Evolutionary conservation across 2,797 vertebrate genomes (phyloP).

Genomic region (Basileuterus tristriatus): DNA sequence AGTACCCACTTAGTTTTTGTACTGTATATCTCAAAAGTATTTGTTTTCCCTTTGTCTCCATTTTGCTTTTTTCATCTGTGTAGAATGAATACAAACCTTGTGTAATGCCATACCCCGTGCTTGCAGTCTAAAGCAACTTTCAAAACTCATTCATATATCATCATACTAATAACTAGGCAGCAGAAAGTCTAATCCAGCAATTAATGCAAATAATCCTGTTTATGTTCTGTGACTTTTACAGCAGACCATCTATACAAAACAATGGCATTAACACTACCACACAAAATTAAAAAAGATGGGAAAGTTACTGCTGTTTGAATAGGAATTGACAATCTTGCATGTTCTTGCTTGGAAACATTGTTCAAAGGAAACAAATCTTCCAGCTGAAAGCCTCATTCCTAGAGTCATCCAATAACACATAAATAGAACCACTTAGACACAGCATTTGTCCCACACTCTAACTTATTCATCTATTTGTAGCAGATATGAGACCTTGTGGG

Average conservation of each 20-base stretch:
- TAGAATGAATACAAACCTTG: neutral
- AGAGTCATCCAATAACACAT: slow-evolving; percentile 26
- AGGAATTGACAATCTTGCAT: neutral
- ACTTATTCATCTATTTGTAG: slow-evolving; percentile 41
- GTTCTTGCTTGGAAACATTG: slow-evolving; percentile 8
- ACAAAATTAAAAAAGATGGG: neutral
- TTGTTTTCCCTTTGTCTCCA: neutral
- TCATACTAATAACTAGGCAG: neutral
- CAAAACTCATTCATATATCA: neutral
- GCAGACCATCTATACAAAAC: neutral
- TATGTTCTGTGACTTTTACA: neutral
- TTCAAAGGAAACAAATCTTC: slow-evolving; percentile 51
- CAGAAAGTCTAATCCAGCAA: neutral
- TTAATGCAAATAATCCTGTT: slow-evolving; percentile 14
- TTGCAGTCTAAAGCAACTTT: neutral
- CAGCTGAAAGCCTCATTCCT: slow-evolving; percentile 52
- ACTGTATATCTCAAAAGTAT: neutral
- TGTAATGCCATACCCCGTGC: neutral
- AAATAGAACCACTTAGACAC: slow-evolving; percentile 40
- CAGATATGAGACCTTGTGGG: slow-evolving; percentile 55
- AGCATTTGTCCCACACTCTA: neutral
- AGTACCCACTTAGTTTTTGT: neutral
- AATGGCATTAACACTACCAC: neutral
- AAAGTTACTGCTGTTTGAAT: neutral
- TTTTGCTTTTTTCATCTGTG: neutral